Conservation (phyloP, 2,888 invertebrate species). For the Heliconius cydno region DNA sequence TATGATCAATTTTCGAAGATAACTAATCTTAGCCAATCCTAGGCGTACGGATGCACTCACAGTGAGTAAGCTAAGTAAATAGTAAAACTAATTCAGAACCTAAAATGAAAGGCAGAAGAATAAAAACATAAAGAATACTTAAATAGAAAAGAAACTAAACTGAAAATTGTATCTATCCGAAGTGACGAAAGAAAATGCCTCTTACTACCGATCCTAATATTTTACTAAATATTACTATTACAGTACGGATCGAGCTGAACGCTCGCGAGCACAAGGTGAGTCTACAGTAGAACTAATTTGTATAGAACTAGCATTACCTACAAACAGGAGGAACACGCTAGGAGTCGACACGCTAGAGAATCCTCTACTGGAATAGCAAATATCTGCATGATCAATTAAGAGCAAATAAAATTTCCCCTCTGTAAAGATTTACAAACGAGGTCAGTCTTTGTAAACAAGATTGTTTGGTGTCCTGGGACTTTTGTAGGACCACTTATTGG, state of each 20-base stretch:
- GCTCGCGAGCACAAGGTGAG: not conserved
- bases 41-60: no score
- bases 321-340: slow-evolving; percentile 9
- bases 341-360: no score
- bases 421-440: slow-evolving; percentile 8
- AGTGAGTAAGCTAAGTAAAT: no score
- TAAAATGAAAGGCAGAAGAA: no score
- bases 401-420: slow-evolving; percentile 12
- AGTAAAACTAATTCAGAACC: no score
- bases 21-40: no score
- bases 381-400: slow-evolving; percentile 29
- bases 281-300: slow-evolving; percentile 22
- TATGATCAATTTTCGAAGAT: no score
- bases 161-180: no score
- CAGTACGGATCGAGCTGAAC: not conserved
- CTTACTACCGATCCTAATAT: no score
- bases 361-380: slow-evolving; percentile 11
- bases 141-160: no score
- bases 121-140: no score
- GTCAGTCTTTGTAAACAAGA: slow-evolving; percentile 11
- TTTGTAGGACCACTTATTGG: not conserved
- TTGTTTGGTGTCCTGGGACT: slow-evolving; percentile 1
- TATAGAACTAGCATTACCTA: slow-evolving; percentile 3
- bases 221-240: not conserved
- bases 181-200: no score